Percentiles rank a stretch among this genome's conserved stretches.
phyloP scores from a whole-genome alignment of 2,888 invertebrate genomes.

The Cephus sareptanus region DNA sequence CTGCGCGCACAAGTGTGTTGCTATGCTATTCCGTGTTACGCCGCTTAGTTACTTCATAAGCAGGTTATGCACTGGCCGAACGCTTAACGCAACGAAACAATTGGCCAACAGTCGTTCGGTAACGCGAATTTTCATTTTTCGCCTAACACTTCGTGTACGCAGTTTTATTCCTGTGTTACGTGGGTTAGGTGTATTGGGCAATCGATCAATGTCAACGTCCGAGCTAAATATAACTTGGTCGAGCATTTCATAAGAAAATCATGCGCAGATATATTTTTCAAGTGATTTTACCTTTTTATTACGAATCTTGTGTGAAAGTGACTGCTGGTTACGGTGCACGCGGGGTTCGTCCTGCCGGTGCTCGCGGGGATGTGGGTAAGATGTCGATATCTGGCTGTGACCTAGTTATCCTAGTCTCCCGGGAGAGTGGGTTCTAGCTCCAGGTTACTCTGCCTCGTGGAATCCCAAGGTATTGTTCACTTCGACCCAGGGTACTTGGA shows the following conservation, averaged over 20 bases:
- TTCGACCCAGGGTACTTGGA: neutral
- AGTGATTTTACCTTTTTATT: neutral
- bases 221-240: neutral
- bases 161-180: neutral
- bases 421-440: conserved; percentile 37
- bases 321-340: neutral
- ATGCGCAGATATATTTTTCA: neutral
- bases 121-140: neutral
- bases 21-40: neutral
- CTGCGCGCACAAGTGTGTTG: neutral
- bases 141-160: neutral
- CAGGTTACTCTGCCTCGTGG: neutral
- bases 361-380: conserved; percentile 32
- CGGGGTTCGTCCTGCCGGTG: neutral
- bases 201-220: neutral
- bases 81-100: neutral
- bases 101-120: neutral
- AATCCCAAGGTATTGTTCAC: neutral
- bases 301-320: neutral
- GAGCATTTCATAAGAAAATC: neutral
- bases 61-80: neutral
- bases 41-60: neutral
- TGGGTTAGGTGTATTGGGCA: neutral
- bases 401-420: conserved; percentile 50
- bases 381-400: conserved; percentile 52